A percentile compares a stretch with the other conserved stretches of the same genome.
These are phyloP conservation scores for Zenarchopterus dispar DNA, from an alignment of 2,797 vertebrate genomes.

Conservation along the genomic window DNA sequence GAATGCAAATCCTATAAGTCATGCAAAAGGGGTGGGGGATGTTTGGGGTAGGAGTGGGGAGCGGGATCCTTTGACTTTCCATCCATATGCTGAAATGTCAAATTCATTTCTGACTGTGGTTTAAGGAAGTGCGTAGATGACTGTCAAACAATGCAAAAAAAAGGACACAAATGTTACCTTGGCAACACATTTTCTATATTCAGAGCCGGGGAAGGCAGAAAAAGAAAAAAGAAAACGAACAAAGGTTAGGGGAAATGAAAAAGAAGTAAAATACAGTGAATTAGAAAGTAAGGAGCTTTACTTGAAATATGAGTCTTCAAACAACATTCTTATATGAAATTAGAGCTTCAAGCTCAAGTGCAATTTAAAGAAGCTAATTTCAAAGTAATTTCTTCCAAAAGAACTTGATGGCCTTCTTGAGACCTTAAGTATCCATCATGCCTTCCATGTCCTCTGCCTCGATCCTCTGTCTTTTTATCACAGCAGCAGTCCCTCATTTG, in stretches of 20 bases:
- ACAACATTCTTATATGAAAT: not conserved
- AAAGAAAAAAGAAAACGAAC: not conserved
- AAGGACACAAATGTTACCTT: constrained; percentile 25
- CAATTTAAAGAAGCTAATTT: no score
- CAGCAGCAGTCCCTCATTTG: no score
- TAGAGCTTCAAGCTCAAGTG: not conserved
- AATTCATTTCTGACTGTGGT: constrained; percentile 10
- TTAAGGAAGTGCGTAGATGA: constrained; percentile 23
- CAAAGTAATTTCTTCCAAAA: no score
- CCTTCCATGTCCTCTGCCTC: not conserved
- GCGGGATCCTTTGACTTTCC: no score
- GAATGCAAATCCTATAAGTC: not conserved
- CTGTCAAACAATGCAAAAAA: constrained; percentile 4
- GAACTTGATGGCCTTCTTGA: no score
- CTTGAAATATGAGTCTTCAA: not conserved
- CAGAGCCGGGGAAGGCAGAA: constrained; percentile 1
- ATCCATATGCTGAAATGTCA: not conserved
- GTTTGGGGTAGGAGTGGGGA: no score
- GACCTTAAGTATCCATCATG: not conserved
- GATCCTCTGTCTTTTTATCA: not conserved
- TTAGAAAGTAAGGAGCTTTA: not conserved
- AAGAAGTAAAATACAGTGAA: not conserved
- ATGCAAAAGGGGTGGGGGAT: not conserved
- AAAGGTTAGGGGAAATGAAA: constrained; percentile 16
- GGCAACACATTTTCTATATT: constrained; percentile 31